Percentiles rank a stretch among this genome's conserved stretches.
These are phyloP conservation scores for Luscinia luscinia DNA, from an alignment of 2,797 vertebrate species.

Conservation along the genomic window DNA sequence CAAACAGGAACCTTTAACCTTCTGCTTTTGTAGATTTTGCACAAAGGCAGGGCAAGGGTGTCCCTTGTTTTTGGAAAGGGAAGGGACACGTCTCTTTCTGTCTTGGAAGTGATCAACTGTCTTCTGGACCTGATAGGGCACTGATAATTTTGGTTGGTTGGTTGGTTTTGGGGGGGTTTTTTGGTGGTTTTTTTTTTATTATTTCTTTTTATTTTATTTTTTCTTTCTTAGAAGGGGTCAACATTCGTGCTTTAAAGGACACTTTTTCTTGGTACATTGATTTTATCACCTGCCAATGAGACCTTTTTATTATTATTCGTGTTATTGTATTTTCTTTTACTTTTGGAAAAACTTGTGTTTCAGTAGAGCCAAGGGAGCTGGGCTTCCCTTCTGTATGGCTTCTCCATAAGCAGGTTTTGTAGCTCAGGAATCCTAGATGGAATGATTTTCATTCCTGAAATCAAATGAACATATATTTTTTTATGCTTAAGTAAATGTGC, in stretches of 20 bases:
- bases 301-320: accelerated
- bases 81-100: background rate
- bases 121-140: background rate
- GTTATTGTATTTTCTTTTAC: background rate
- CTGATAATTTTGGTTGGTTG: background rate
- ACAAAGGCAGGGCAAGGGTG: background rate
- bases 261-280: background rate
- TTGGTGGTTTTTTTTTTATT: too few species aligned
- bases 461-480: background rate
- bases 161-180: too few species aligned
- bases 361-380: background rate
- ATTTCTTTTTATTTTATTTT: too few species aligned
- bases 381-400: background rate
- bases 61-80: background rate
- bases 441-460: background rate
- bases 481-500: background rate
- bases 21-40: background rate
- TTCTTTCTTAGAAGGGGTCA: background rate
- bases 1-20: background rate
- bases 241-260: background rate
- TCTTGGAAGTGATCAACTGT: background rate
- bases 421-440: background rate
- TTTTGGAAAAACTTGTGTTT: background rate
- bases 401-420: background rate
- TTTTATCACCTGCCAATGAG: background rate